phyloP scores from a whole-genome alignment of 2,797 vertebrate species.

The Gymnocypris eckloni region DNA sequence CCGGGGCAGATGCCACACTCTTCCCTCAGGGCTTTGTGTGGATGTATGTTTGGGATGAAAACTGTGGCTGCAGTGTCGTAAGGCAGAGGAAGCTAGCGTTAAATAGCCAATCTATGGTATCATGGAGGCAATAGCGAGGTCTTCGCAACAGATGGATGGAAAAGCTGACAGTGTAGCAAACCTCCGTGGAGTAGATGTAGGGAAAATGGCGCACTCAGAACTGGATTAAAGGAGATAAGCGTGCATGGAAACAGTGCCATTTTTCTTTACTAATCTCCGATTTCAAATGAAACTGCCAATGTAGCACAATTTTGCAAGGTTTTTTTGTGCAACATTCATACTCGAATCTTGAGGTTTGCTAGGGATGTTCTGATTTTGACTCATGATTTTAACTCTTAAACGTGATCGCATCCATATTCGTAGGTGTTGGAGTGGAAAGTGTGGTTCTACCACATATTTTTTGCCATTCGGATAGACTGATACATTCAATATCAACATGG shows the following conservation, averaged over 20 bases:
- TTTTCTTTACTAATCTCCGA: background rate
- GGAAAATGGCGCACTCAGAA: constrained; percentile 34
- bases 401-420: background rate
- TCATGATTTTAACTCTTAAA: constrained; percentile 17
- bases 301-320: background rate
- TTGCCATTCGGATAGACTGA: background rate
- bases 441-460: background rate
- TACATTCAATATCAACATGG: background rate
- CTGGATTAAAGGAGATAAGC: constrained; percentile 25
- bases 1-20: constrained; percentile 80
- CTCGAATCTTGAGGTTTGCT: constrained; percentile 1
- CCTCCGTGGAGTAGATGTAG: constrained; percentile 52
- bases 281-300: background rate
- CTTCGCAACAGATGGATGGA: constrained; percentile 76
- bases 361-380: constrained; percentile 12
- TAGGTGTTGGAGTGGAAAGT: background rate
- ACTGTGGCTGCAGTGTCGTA: constrained; percentile 59
- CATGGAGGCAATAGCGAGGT: constrained; percentile 46
- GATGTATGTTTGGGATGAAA: constrained; percentile 67
- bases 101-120: constrained; percentile 52
- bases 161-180: constrained; percentile 67
- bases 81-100: constrained; percentile 47
- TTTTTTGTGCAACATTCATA: background rate
- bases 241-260: constrained; percentile 5
- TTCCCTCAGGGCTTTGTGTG: constrained; percentile 68